These are phyloP conservation scores for Aldrovandia affinis DNA, from an alignment of 2,797 vertebrate genomes.

Conservation along the genomic window DNA sequence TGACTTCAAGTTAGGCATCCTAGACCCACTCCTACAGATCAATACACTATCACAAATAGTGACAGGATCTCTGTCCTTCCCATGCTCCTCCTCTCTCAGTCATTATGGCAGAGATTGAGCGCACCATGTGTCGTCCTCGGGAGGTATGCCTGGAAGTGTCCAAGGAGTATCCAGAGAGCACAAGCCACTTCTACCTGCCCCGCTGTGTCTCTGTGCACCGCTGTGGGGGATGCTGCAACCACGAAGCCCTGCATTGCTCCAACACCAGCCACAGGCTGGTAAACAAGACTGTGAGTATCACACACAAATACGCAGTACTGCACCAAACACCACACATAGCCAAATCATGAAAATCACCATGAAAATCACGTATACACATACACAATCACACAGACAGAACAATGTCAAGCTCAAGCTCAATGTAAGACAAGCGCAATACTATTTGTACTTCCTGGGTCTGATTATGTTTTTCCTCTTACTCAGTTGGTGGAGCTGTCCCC, in stretches of 20 bases:
- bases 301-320: not conserved
- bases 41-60: not conserved
- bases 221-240: slow-evolving; percentile 74
- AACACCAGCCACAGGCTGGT: slow-evolving; percentile 67
- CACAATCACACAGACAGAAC: not conserved
- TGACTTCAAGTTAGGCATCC: not conserved
- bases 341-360: slow-evolving; percentile 33
- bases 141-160: slow-evolving; percentile 74
- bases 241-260: slow-evolving; percentile 68
- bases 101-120: slow-evolving; percentile 71
- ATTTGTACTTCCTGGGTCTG: not conserved
- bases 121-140: slow-evolving; percentile 69
- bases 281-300: slow-evolving; percentile 68
- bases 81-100: slow-evolving; percentile 49
- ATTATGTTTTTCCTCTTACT: slow-evolving; percentile 21
- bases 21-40: not conserved
- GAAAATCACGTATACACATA: not conserved
- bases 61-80: not conserved
- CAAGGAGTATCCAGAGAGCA: slow-evolving; percentile 73
- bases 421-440: not conserved
- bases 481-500: slow-evolving; percentile 70
- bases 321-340: not conserved
- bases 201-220: slow-evolving; percentile 74
- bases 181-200: slow-evolving; percentile 70
- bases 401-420: not conserved